phyloP scores from a whole-genome alignment of 2,888 invertebrate species.

The Incurvaria masculella region DNA sequence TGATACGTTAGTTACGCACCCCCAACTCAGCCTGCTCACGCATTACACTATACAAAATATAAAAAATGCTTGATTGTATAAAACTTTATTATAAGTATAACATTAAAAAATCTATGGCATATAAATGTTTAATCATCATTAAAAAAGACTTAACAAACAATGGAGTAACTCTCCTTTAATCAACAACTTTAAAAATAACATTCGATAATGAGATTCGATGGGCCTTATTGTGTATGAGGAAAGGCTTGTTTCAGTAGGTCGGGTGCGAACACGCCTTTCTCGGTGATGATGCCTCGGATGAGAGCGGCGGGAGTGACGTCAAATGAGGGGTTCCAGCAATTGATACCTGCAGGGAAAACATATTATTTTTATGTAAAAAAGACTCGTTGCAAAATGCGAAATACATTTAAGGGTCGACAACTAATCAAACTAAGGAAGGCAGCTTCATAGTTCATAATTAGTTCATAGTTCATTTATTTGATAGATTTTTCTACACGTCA shows the following conservation, averaged over 20 bases:
- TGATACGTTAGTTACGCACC: too few relatives aligned
- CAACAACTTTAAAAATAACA: background rate
- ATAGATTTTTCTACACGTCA: too few relatives aligned
- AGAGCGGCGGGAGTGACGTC: constrained; percentile 94
- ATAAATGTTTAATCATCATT: background rate
- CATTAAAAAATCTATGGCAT: background rate
- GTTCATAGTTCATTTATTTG: too few relatives aligned
- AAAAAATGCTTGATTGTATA: too few relatives aligned
- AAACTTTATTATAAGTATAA: background rate
- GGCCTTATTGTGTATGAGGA: background rate
- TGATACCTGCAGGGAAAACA: constrained; percentile 63
- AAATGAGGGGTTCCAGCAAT: constrained; percentile 98
- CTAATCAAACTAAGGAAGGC: too few relatives aligned
- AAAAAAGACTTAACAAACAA: background rate
- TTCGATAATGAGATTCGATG: background rate
- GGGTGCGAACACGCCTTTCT: constrained; percentile 81
- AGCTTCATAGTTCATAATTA: too few relatives aligned
- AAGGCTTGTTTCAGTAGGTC: constrained; percentile 19
- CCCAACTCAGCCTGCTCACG: too few relatives aligned
- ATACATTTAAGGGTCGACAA: too few relatives aligned
- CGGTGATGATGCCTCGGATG: constrained; percentile 93
- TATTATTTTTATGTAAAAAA: constrained; percentile 12
- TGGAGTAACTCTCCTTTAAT: background rate
- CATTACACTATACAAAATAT: too few relatives aligned
- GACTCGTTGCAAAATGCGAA: too few relatives aligned